Evolutionary conservation across 1,140 invertebrate genomes (phyloP), one percentile per base, ranked within the genome.

Genomic region (Agrypnia vestita): DNA sequence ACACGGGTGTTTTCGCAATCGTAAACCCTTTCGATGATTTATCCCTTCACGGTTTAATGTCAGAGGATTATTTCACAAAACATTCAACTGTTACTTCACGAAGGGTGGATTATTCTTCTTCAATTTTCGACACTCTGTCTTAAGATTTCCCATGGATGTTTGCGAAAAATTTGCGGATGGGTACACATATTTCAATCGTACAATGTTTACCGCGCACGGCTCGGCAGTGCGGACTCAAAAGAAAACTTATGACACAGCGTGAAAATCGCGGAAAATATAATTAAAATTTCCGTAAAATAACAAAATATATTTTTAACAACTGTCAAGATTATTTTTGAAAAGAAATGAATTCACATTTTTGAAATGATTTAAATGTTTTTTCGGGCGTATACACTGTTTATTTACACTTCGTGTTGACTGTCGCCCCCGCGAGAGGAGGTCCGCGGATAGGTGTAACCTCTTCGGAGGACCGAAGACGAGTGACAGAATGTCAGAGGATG

Each of bases 401-500:
- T 74, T 74, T 74, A 74, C 71, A 74, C 71, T 74, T 19, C 15
- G 51, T 51, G 55, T 44, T 19, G 71, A 47, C 15, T 49, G 67
- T 55, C 71, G 49, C 67, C 67, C 49, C 15, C 47, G 46, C 17
- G 21, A 19, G n/a, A 25, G 47, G 47, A n/a, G 46, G 53, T 15
- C 35, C 71, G 51, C 51, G 51, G 51, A 74, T 74, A 74, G 71
- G 71, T 74, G 71, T 15, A 44, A 55, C 71, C 71, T 74, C 71
- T 44, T 56, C 71, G 53, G 71, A 74, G 71, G 71, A 15, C 71
- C 71, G 71, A 74, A 55, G 71, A 55, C 71, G 44, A 74, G 71
- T 74, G 71, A 74, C 71, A 74, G 53, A 56, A 74, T 74, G 71
- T 74, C 71, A 55, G 71, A 74, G 51, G 47, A 74, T 74, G 71